Evolutionary conservation across 64 coral and sea anemone genomes (phyloP).

Genomic region (Anthopleura sola): DNA sequence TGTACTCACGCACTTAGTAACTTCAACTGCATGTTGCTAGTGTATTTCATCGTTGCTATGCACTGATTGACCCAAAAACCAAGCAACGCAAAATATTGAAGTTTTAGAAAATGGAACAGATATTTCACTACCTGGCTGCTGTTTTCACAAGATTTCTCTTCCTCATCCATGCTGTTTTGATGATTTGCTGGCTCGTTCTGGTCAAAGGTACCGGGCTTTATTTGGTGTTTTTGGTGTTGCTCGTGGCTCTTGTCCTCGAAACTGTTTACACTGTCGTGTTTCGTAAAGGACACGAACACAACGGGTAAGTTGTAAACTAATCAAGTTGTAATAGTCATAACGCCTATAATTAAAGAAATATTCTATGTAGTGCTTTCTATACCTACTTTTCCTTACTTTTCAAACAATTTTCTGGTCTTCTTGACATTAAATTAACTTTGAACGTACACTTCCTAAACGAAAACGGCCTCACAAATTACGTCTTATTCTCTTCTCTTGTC

Average conservation of each 20-base stretch:
- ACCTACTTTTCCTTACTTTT: no score
- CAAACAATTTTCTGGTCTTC: no score
- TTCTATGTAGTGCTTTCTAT: no score
- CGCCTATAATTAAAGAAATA: no score
- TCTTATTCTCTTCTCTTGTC: no score
- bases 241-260: conserved; percentile 67
- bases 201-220: conserved; percentile 66
- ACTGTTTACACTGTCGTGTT: conserved; percentile 75
- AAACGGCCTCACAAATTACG: no score
- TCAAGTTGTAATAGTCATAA: no score
- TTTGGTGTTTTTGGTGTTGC: conserved; percentile 62
- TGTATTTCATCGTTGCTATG: neutral
- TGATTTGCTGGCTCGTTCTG: conserved; percentile 82
- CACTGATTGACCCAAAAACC: neutral
- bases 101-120: conserved; percentile 61
- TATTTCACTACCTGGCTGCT: conserved; percentile 92
- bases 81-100: neutral
- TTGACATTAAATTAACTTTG: no score
- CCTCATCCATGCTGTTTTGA: conserved; percentile 64
- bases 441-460: no score
- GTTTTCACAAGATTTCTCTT: conserved; percentile 85
- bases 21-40: neutral
- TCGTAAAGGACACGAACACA: conserved; percentile 92
- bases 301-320: conserved; percentile 72
- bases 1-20: no score